Conservation (phyloP, 1,140 invertebrate genomes). For the Aleiodes sp. region DNA sequence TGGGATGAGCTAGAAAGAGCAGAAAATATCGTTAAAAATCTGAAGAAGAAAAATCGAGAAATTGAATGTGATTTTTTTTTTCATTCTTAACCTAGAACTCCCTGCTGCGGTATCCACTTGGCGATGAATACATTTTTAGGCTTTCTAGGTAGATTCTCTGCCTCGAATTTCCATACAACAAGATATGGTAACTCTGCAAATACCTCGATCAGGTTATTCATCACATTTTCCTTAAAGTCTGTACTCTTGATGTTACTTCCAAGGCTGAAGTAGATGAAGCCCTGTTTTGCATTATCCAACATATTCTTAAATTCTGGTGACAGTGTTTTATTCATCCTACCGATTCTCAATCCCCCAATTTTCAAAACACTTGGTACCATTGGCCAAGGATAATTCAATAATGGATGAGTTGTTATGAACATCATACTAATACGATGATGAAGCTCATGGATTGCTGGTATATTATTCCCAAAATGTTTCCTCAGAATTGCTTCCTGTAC, state of each 20-base stretch:
- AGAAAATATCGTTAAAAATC: not conserved
- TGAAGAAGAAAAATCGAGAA: no score
- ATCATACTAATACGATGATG: conserved; percentile 65
- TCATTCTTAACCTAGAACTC: conserved; percentile 62
- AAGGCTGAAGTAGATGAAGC: conserved; percentile 72
- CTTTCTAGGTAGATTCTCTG: conserved; percentile 47
- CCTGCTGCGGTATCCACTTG: conserved; percentile 68
- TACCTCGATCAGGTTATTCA: conserved; percentile 57
- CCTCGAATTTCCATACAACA: conserved; percentile 67
- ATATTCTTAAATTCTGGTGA: conserved; percentile 65
- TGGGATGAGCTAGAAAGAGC: conserved; percentile 29
- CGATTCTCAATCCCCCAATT: conserved; percentile 65
- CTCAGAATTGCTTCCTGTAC: conserved; percentile 50
- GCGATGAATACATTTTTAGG: conserved; percentile 63
- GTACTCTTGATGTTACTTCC: conserved; percentile 65
- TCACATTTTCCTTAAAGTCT: conserved; percentile 53
- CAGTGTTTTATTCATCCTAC: conserved; percentile 26
- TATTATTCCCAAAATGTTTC: conserved; percentile 57
- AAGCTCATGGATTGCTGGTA: conserved; percentile 62
- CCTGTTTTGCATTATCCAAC: conserved; percentile 64
- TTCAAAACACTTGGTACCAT: conserved; percentile 63
- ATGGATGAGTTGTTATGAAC: conserved; percentile 65
- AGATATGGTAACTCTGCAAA: conserved; percentile 64
- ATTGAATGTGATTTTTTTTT: no score
- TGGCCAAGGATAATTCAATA: conserved; percentile 60